Conservation (phyloP, 1,140 invertebrate species). For the Tetramorium simillimum region DNA sequence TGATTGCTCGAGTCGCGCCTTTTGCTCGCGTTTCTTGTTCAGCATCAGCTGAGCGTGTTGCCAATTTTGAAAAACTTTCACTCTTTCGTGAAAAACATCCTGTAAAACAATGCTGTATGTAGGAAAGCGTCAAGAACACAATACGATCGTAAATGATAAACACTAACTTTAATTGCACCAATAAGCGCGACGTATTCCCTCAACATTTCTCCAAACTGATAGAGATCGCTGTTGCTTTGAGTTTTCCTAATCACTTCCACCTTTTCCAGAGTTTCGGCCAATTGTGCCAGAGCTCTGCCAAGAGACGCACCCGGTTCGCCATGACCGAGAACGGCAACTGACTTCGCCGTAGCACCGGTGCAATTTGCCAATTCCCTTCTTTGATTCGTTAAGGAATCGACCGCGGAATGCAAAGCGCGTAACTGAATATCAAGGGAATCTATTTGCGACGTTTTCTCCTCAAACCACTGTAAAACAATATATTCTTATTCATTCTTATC, state of each 20-base stretch:
- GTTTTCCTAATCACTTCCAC: slow-evolving; percentile 95
- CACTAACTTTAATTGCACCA: slow-evolving; percentile 93
- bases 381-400: slow-evolving; percentile 95
- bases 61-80: slow-evolving; percentile 99
- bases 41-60: slow-evolving; percentile 98
- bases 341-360: slow-evolving; percentile 94
- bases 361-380: slow-evolving; percentile 93
- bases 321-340: slow-evolving; percentile 96
- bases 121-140: background rate
- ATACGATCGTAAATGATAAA: background rate
- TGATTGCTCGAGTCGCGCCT: slow-evolving; percentile 95
- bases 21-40: slow-evolving; percentile 97
- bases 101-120: slow-evolving; percentile 77
- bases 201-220: slow-evolving; percentile 95
- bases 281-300: slow-evolving; percentile 95
- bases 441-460: slow-evolving; percentile 96
- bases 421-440: slow-evolving; percentile 97
- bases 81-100: slow-evolving; percentile 99
- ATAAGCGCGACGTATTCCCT: slow-evolving; percentile 98
- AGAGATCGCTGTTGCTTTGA: slow-evolving; percentile 98
- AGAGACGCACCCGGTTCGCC: slow-evolving; percentile 98
- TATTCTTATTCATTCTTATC: background rate
- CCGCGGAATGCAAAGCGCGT: slow-evolving; percentile 93
- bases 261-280: slow-evolving; percentile 93
- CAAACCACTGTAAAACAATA: slow-evolving; percentile 95